A percentile compares a stretch with the other conserved stretches of the same genome.
These are phyloP conservation scores for Balearica regulorum DNA, from an alignment of 2,797 vertebrate genomes.

Conservation along the genomic window DNA sequence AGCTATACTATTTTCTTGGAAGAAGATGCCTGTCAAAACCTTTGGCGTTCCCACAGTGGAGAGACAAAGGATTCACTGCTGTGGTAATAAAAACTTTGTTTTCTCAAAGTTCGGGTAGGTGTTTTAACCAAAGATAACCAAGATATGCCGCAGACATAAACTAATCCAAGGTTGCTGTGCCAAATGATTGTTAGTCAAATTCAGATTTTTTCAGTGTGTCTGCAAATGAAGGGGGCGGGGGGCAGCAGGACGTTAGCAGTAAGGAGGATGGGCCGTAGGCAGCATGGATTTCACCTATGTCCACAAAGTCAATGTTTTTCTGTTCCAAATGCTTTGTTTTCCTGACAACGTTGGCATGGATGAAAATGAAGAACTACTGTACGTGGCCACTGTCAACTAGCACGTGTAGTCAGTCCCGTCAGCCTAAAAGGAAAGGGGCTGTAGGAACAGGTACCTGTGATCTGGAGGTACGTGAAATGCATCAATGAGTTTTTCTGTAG, in stretches of 20 bases:
- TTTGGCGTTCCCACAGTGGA: background rate
- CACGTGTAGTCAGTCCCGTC: background rate
- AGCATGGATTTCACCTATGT: accelerated
- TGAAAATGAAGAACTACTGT: background rate
- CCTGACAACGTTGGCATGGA: background rate
- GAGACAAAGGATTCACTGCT: background rate
- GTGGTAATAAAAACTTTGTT: background rate
- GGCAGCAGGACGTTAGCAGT: background rate
- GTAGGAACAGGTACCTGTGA: background rate
- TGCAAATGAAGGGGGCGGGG: background rate
- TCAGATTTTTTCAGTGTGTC: background rate
- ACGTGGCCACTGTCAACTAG: accelerated
- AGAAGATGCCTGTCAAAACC: background rate
- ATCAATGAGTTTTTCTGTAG: background rate
- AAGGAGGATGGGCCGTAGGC: too few relatives aligned
- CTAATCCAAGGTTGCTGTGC: background rate
- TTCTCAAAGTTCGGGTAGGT: background rate
- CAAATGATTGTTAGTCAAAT: too few relatives aligned
- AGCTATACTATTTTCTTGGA: too few relatives aligned
- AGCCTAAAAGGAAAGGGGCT: background rate
- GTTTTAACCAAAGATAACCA: background rate
- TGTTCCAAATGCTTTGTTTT: background rate
- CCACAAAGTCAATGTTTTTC: accelerated
- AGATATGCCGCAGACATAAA: background rate
- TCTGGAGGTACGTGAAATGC: background rate